phyloP scores from a whole-genome alignment of 2,888 invertebrate species.

The Harpagoxenus sublaevis region DNA sequence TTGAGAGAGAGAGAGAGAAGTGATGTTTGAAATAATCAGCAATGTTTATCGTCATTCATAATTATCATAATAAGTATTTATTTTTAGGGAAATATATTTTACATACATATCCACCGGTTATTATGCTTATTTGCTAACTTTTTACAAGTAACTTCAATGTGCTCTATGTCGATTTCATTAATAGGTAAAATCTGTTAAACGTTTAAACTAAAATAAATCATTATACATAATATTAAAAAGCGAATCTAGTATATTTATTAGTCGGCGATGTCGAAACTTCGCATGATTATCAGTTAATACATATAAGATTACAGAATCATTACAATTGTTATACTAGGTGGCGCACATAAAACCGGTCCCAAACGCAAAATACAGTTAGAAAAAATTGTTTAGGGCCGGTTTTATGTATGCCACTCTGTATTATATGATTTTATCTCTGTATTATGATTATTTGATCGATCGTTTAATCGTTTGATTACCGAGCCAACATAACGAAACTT shows the following conservation, averaged over 20 bases:
- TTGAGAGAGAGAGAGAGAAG: neutral
- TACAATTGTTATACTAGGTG: neutral
- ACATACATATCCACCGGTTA: neutral
- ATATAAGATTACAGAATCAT: conserved; percentile 4
- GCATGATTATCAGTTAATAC: conserved; percentile 15
- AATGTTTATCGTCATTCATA: conserved; percentile 14
- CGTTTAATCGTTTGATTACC: neutral
- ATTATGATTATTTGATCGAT: conserved; percentile 16
- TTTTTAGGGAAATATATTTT: neutral
- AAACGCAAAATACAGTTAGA: too few species aligned
- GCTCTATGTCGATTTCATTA: neutral
- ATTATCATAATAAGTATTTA: conserved; percentile 10
- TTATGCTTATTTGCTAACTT: neutral
- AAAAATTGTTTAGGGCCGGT: too few species aligned
- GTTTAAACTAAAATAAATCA: neutral
- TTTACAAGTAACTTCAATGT: neutral
- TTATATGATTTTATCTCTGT: neutral
- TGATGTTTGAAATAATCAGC: conserved; percentile 22
- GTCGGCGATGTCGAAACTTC: neutral
- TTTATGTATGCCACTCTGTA: too few species aligned
- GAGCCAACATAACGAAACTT: conserved; percentile 16
- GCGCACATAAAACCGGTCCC: too few species aligned
- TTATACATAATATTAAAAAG: neutral
- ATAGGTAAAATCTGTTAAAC: neutral
- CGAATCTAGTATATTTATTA: neutral